These are phyloP conservation scores for Siniperca undulata DNA, from an alignment of 2,797 vertebrate genomes.

Conservation along the genomic window DNA sequence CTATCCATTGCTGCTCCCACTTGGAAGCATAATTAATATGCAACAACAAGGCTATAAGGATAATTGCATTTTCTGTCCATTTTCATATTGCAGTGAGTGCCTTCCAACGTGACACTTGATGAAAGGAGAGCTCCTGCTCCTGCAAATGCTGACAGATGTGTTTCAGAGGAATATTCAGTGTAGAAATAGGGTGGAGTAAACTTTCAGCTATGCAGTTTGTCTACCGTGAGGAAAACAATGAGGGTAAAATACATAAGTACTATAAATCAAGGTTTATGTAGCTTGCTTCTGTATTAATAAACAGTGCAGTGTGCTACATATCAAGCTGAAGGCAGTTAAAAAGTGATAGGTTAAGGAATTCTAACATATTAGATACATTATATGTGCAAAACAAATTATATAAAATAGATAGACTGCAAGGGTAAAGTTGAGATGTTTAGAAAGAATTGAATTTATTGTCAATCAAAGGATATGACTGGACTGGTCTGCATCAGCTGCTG, in stretches of 20 bases:
- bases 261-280: conserved; percentile 3
- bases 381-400: not conserved
- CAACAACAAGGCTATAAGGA: conserved; percentile 59
- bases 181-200: not conserved
- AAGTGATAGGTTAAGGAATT: not conserved
- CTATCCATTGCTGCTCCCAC: conserved; percentile 46
- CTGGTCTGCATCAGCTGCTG: not conserved
- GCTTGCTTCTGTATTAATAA: not conserved
- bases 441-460: not conserved
- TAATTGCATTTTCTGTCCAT: conserved; percentile 78
- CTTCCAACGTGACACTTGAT: conserved; percentile 68
- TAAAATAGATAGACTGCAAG: not conserved
- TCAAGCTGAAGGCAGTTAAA: not conserved
- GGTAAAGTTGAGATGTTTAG: not conserved
- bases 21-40: conserved; percentile 77
- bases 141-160: conserved; percentile 61
- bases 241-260: not conserved
- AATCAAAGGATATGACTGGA: not conserved
- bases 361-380: not conserved
- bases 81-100: conserved; percentile 63
- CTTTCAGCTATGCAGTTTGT: conserved; percentile 39
- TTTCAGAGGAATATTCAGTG: conserved; percentile 60
- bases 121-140: conserved; percentile 63
- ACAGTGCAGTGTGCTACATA: not conserved
- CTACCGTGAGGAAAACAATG: conserved; percentile 7